These are phyloP conservation scores for Tigriopus californicus DNA, from an alignment of 2,888 invertebrate species.

Conservation along the genomic window DNA sequence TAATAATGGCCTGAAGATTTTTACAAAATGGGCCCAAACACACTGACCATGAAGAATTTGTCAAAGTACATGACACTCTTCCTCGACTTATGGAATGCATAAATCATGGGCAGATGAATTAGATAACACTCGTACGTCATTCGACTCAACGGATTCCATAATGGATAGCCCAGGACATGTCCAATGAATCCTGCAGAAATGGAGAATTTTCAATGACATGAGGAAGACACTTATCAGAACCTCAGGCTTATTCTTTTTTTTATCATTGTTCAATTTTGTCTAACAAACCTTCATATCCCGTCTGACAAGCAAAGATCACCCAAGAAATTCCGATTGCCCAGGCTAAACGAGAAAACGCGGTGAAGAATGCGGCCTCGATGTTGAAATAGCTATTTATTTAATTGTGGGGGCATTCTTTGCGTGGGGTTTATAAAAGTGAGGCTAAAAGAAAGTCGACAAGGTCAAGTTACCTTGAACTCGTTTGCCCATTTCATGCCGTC, in stretches of 20 bases:
- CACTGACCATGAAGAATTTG: conserved; percentile 3
- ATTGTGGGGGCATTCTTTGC: too few relatives aligned
- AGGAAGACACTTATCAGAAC: too few relatives aligned
- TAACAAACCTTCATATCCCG: conserved; percentile 28
- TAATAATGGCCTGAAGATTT: too few relatives aligned
- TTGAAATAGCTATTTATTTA: too few relatives aligned
- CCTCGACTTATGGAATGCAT: neutral
- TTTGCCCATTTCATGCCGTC: too few relatives aligned
- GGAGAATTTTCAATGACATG: too few relatives aligned
- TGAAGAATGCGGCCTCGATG: neutral
- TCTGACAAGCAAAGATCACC: conserved; percentile 16
- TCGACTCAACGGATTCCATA: neutral
- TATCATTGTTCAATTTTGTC: too few relatives aligned
- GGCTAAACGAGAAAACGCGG: neutral
- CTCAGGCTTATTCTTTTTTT: too few relatives aligned
- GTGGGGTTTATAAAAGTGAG: too few relatives aligned
- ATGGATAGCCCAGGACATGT: neutral
- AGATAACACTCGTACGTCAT: neutral
- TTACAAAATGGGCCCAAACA: too few relatives aligned
- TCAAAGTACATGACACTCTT: neutral
- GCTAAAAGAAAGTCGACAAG: too few relatives aligned
- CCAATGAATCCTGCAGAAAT: neutral
- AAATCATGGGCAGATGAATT: neutral
- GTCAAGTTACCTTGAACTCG: too few relatives aligned
- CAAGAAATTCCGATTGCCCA: conserved; percentile 2